Evolutionary conservation across 2,888 invertebrate genomes (phyloP), one percentile per base, ranked within the genome.

Genomic region (Heliconius cydno): DNA sequence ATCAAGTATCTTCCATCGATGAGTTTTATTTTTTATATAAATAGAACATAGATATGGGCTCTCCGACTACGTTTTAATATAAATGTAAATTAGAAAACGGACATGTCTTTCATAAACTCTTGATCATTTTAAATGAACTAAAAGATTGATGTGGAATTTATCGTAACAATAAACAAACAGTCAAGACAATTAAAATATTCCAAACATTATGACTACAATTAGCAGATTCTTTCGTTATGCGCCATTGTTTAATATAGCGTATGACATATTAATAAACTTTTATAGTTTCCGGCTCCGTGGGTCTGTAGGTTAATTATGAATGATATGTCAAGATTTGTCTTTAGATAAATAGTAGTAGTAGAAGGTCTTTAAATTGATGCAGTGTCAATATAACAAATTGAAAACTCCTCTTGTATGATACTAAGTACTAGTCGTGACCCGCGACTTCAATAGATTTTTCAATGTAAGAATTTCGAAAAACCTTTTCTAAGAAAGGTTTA

Each of bases 161-260:
- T 28, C 28, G 65, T 65, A 41, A 66, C 63, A 65, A 66, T 66
- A 75, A 75, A 75, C 65, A 75, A 75, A 75, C 66, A 66, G 25
- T 65, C 46, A 10, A 75, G 65, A 28, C 65, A 63, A 66, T 75
- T 65, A 46, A 75, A 41, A 75, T 65, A 66, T 75, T 65, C 74
- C 41, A 75, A 75, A 65, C 75, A 75, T 66, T 46, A 66, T 28
- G 28, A 66, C 28, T 19, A 75, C 75, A 65, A 75, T 75, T 75
- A 75, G 63, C 63, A 41, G 63, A 75, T 75, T 75, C 75, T 65
- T 75, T 66, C 28, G 65, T 41, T 65, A 75, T 60, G 73, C 60
- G 73, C 75, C 41, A 41, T 75, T 63, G 75, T 34, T 60, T 73
- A 34, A 73, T 57, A 60, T 73, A 73, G 34, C n/a, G 3, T 25